phyloP scores from a whole-genome alignment of 2,797 vertebrate species.

The Merluccius polli region DNA sequence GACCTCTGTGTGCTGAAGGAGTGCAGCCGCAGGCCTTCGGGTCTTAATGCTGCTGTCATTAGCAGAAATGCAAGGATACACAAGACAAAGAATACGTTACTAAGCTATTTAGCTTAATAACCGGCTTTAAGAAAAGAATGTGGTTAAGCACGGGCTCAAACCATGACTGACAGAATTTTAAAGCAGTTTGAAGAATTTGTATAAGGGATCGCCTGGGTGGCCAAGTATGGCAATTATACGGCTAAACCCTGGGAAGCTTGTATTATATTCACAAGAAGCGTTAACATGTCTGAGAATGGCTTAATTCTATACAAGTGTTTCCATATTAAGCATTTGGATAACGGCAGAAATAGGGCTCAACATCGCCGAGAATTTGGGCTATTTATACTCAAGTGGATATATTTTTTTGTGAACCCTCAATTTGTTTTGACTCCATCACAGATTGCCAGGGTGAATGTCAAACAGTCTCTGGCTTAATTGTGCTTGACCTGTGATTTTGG shows the following conservation, averaged over 20 bases:
- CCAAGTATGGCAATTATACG: conserved; percentile 24
- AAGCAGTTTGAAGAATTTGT: background rate
- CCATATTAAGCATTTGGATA: conserved; percentile 27
- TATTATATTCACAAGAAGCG: conserved; percentile 29
- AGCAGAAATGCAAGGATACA: conserved; percentile 53
- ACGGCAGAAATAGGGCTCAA: conserved; percentile 3
- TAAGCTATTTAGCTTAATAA: conserved; percentile 41
- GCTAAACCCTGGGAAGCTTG: conserved; percentile 33
- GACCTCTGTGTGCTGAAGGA: conserved; percentile 37
- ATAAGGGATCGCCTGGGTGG: conserved; percentile 34
- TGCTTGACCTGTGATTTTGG: conserved; percentile 61
- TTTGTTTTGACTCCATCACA: conserved; percentile 45
- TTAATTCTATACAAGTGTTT: conserved; percentile 43
- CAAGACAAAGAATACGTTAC: conserved; percentile 37
- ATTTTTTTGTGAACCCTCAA: conserved; percentile 54
- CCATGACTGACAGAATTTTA: background rate
- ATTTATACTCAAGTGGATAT: background rate
- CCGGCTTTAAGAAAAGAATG: conserved; percentile 51
- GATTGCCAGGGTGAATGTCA: conserved; percentile 73
- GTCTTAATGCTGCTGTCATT: conserved; percentile 31
- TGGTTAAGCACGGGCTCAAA: conserved; percentile 21
- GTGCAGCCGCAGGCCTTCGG: background rate
- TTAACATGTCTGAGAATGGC: conserved; percentile 25
- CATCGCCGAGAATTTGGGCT: background rate
- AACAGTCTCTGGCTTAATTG: conserved; percentile 75